Base-by-base conservation (phyloP, 2,113 vertebrate species). In the Dasyornis broadbenti region DNA sequence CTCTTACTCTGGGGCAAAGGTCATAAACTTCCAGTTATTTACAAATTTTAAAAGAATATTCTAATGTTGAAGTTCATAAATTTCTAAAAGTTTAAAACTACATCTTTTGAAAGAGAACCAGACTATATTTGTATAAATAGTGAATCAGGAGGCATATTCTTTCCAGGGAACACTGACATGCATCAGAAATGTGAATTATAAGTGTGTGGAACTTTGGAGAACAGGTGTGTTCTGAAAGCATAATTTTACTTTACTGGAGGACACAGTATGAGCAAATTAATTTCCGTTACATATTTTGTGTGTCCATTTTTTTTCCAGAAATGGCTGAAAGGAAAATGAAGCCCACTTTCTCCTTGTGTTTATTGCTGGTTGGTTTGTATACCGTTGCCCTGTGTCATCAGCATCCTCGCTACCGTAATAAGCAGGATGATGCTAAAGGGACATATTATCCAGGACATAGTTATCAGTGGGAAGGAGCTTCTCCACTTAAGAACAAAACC, bases 291-390 rank as follows among this genome's bases (percentile, higher is more conserved):
- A 3, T 33, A 7, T 92, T 75, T 54, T 75, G 10, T 37, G 14
- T 42, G 5, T 78, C 37, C 84, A 7, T 75, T 54, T 91, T 26
- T 95, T 92, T 96, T 96, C 19, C 90, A 98, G 97, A 78, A 82
- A 42, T 4, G 72, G 24, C 16, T 52, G 28, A 40, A 28, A 76
- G 76, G 66, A 56, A 44, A 19, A 98, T 98, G 98, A 93, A 90
- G n/a, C 15, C 59, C 27, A 24, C 24, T 23, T 42, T 94, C 44
- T 60, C 60, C 59, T 19, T 97, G 49, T 96, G 83, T 47, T 72
- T 98, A 19, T 23, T 88, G 45, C 82, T 97, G 35, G 30, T 90
- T 82, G 82, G 82, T 72, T 82, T 95, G 15, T 61, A 31, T 31
- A 5, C 54, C 16, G 27, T 86, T 68, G 79, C 85, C 87, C 95